Conservation (phyloP, 2,113 vertebrate species). For the Chionomys nivalis region DNA sequence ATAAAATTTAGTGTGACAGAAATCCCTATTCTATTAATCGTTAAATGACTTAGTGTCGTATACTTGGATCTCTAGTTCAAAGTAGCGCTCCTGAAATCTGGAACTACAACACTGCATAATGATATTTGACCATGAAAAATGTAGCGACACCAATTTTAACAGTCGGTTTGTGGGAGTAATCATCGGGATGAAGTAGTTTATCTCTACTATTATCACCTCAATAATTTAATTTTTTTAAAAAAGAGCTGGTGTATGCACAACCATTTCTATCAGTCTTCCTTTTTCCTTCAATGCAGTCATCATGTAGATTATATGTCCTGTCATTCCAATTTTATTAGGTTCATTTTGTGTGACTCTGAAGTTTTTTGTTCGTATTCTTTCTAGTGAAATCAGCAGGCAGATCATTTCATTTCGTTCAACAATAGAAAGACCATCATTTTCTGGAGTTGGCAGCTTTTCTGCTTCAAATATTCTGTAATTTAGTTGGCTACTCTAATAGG, state of each 20-base stretch:
- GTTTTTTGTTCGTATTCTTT: constrained; percentile 77
- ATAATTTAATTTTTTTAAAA: constrained; percentile 28
- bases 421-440: constrained; percentile 79
- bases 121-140: neutral
- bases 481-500: constrained; percentile 81
- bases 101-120: neutral
- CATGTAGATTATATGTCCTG: constrained; percentile 61
- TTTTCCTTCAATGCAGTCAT: constrained; percentile 56
- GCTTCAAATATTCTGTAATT: constrained; percentile 83
- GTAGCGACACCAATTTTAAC: neutral
- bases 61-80: constrained; percentile 18
- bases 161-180: neutral
- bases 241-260: constrained; percentile 10
- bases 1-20: constrained; percentile 1
- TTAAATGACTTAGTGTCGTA: neutral
- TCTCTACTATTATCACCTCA: neutral
- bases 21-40: neutral
- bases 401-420: constrained; percentile 80
- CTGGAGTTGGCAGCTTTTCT: constrained; percentile 81
- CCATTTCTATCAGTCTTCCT: neutral
- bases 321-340: constrained; percentile 71
- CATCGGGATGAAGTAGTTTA: constrained; percentile 1
- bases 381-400: constrained; percentile 73
- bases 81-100: neutral
- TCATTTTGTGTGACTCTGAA: constrained; percentile 66